Evolutionary conservation across 1,140 invertebrate species (phyloP).

Genomic region (Apolygus lucorum): DNA sequence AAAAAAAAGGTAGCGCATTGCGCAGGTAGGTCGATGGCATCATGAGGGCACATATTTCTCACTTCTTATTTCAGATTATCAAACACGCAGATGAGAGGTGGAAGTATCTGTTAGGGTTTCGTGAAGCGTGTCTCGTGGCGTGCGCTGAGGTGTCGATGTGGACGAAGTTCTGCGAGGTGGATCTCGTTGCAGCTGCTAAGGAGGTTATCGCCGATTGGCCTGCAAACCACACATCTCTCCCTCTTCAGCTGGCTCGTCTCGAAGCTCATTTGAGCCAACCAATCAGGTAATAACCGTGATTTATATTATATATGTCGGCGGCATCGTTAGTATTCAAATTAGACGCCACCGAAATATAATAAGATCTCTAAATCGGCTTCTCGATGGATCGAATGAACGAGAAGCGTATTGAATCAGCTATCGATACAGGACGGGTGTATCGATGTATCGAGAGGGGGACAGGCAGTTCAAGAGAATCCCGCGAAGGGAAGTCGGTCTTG

Average conservation of each 20-base stretch:
- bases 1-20: too few relatives aligned
- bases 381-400: too few relatives aligned
- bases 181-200: constrained; percentile 28
- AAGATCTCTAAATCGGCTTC: too few relatives aligned
- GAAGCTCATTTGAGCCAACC: constrained; percentile 81
- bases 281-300: constrained; percentile 41
- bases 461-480: too few relatives aligned
- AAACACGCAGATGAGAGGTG: constrained; percentile 26
- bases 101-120: constrained; percentile 53
- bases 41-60: background rate
- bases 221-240: constrained; percentile 39
- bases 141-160: constrained; percentile 78
- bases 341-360: too few relatives aligned
- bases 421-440: too few relatives aligned
- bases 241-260: constrained; percentile 58
- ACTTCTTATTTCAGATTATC: constrained; percentile 29
- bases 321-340: too few relatives aligned
- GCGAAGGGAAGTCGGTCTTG: too few relatives aligned
- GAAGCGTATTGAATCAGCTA: too few relatives aligned
- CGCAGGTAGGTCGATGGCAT: too few relatives aligned
- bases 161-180: constrained; percentile 82
- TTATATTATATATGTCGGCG: too few relatives aligned
- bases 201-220: constrained; percentile 14
- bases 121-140: constrained; percentile 64
- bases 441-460: too few relatives aligned